A percentile compares a stretch with the other conserved stretches of the same genome.
Conservation (phyloP, 2,113 vertebrate genomes). For the Sinocyclocheilus rhinocerous region DNA sequence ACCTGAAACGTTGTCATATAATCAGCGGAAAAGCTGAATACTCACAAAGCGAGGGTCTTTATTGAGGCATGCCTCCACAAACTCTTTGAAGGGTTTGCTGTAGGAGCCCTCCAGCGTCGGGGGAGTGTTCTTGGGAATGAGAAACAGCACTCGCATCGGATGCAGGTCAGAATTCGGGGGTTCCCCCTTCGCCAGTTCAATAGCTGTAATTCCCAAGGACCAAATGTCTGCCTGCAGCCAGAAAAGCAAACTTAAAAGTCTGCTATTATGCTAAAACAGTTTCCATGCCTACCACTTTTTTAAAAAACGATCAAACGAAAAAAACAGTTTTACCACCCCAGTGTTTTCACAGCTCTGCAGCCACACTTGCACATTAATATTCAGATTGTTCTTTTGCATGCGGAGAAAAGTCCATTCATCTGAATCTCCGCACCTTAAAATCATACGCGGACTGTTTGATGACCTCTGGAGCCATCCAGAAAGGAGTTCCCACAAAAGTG, state of each 20-base stretch:
- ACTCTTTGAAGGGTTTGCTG: slow-evolving; percentile 99
- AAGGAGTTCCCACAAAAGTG: slow-evolving; percentile 97
- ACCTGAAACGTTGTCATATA: background rate
- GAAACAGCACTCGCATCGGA: slow-evolving; percentile 97
- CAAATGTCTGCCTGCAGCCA: slow-evolving; percentile 91
- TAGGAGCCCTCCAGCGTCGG: slow-evolving; percentile 95
- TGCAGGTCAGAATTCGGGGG: slow-evolving; percentile 97
- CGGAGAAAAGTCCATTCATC: background rate
- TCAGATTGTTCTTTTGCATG: background rate
- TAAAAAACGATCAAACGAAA: too few species aligned
- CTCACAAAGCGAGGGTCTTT: slow-evolving; percentile 98
- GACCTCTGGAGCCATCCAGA: slow-evolving; percentile 99
- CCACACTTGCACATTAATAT: slow-evolving; percentile 27
- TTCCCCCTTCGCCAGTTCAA: slow-evolving; percentile 96
- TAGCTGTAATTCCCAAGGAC: slow-evolving; percentile 98
- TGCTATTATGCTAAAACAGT: slow-evolving; percentile 8
- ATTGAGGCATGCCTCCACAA: slow-evolving; percentile 97
- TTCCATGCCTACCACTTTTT: slow-evolving; percentile 6
- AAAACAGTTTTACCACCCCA: slow-evolving; percentile 17
- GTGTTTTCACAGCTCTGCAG: slow-evolving; percentile 28
- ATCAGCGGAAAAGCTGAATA: slow-evolving; percentile 36
- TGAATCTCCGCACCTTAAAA: slow-evolving; percentile 48
- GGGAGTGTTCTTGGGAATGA: slow-evolving; percentile 97
- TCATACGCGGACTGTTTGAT: slow-evolving; percentile 99
- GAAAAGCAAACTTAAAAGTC: background rate